Evolutionary conservation across 2,113 vertebrate species (phyloP), one percentile per base, ranked within the genome.

Genomic region (Aegithalos caudatus): DNA sequence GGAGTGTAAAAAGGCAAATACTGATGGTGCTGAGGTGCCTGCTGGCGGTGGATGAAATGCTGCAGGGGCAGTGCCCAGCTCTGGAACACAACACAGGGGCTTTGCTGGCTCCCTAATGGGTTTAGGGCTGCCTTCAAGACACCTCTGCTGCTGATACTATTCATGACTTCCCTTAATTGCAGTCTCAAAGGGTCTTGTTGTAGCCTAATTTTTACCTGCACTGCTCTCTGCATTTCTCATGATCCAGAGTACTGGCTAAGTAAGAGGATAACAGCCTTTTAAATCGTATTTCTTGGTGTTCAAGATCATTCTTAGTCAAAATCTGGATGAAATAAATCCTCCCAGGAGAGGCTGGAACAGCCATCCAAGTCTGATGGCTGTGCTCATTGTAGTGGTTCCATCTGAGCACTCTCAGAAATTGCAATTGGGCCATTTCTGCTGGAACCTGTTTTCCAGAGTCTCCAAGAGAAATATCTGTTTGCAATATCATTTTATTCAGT

Each of bases 41-140:
- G 2, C 1, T 6, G 8, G 18, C 4, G 5, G 45, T 4, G 16
- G n/a, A 69, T 16, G 31, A 27, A 61, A 44, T 0, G 1, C 42
- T 76, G 37, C 37, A 27, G 44, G 35, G 1, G 3, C 40, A 5
- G 54, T 17, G 35, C 48, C 14, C 5, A 3, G 29, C 18, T 11
- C 37, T 27, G 35, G 44, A 71, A 14, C 8, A 44, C 11, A 44
- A 16, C 21, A 17, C 2, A n/a, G 31, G 33, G 74, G 57, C 37
- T 84, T 60, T 56, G 27, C 53, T 35, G 25, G 10, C 20, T 76
- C 56, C 31, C 17, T 47, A 1, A 3, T 6, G 14, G 28, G 18
- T 51, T 78, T 20, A 47, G 45, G 8, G 12, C 15, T 62, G n/a
- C 21, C 64, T 42, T 58, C 50, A 48, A 70, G 33, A 37, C 33